These are phyloP conservation scores for Montipora sp. DNA, from an alignment of 64 coral and sea anemone genomes.

Conservation along the genomic window DNA sequence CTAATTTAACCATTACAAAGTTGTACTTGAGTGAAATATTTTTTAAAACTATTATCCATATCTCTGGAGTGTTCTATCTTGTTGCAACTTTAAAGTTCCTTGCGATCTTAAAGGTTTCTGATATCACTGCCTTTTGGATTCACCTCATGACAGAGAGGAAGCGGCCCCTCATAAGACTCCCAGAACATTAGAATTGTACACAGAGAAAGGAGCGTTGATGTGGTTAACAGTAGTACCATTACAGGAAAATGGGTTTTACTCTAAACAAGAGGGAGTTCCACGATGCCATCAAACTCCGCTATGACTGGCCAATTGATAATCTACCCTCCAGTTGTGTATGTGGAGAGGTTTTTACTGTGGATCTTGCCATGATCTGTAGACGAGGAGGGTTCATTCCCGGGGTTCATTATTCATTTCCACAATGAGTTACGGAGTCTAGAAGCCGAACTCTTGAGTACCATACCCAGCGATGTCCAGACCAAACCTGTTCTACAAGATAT, in stretches of 20 bases:
- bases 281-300: slow-evolving; percentile 5
- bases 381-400: no score
- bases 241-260: neutral
- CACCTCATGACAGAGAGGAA: no score
- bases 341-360: neutral
- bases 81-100: no score
- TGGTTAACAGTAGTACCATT: neutral
- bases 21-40: no score
- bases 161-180: no score
- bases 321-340: neutral
- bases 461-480: neutral
- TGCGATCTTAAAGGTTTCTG: no score
- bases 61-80: no score
- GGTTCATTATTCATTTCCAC: neutral
- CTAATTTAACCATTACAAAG: no score
- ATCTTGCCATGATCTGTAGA: slow-evolving; percentile 39
- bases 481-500: slow-evolving; percentile 23
- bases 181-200: neutral
- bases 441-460: neutral
- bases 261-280: neutral
- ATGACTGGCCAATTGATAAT: slow-evolving; percentile 17
- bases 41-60: no score
- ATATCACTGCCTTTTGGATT: no score
- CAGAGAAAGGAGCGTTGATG: neutral
- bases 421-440: neutral